phyloP scores from a whole-genome alignment of 2,888 invertebrate genomes.

The Agelastica alni region DNA sequence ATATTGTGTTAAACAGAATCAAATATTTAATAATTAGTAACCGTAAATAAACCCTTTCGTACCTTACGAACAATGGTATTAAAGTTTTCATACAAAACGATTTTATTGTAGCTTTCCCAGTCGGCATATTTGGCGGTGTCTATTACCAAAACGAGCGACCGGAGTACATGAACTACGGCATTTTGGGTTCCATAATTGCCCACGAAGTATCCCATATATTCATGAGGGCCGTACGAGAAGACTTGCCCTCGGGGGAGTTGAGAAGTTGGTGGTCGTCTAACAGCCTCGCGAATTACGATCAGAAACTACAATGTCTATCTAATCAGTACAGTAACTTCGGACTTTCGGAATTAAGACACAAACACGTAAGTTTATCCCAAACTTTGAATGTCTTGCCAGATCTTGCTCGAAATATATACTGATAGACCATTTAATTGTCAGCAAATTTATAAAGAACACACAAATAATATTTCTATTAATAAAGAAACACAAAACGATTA shows the following conservation, averaged over 20 bases:
- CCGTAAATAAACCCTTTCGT: conserved; percentile 6
- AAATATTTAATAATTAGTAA: too few species aligned
- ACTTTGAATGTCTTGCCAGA: too few species aligned
- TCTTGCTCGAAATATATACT: too few species aligned
- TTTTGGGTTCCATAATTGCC: conserved; percentile 50
- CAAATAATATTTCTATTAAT: too few species aligned
- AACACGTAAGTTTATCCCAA: conserved; percentile 60
- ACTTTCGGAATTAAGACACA: conserved; percentile 70
- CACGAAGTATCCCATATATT: conserved; percentile 52
- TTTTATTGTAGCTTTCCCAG: conserved; percentile 47
- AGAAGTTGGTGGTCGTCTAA: conserved; percentile 88
- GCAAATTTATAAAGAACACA: too few species aligned
- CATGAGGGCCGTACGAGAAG: conserved; percentile 75
- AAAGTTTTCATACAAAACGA: conserved; percentile 4
- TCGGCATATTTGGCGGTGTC: conserved; percentile 49
- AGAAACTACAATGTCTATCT: conserved; percentile 85
- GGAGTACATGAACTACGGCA: conserved; percentile 54
- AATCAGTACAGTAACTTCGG: conserved; percentile 89
- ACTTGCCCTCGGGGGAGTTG: conserved; percentile 75
- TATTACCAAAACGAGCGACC: conserved; percentile 50
- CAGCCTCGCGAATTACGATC: conserved; percentile 78
- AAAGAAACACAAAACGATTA: too few species aligned
- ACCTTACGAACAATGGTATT: not conserved
- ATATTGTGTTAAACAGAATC: too few species aligned
- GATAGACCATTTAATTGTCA: too few species aligned